Base-by-base conservation (phyloP, 2,888 invertebrate genomes). In the Lissocephala sabroskyi region DNA sequence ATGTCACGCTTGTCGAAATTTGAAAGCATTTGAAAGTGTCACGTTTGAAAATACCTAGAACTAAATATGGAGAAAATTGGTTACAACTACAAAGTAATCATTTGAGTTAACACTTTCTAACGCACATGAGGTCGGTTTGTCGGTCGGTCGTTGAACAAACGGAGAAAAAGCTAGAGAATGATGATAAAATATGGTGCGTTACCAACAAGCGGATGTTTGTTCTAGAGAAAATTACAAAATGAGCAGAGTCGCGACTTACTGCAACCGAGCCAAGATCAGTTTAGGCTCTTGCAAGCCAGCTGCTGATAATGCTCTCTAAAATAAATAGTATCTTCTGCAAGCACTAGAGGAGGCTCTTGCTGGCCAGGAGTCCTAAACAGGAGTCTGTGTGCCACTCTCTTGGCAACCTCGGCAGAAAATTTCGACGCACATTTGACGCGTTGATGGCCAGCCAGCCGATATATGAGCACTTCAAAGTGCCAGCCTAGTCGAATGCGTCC, bases 21-120 rank as follows among this genome's bases (percentile, higher is more conserved):
- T 67, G 74, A 66, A 77, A 74, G 77, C 75, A 59, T 61, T 77
- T 55, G 77, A 71, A 71, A 71, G 76, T 71, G 71, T 71, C 71
- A 71, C 78, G 71, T 78, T 66, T 62, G 65, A 32, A 65, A 62
- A 65, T 56, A 58, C 29, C 61, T 78, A 71, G 71, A 71, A 71
- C 71, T 75, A 75, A 71, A 78, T 71, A 78, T 75, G 71, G 76
- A 52, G 71, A 78, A 78, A 71, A 71, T 71, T 78, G 71, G 78
- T 73, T 61, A 71, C 62, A 16, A n/a, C 33, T 45, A 49, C 33
- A 46, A 49, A 49, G 55, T 73, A 66, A 66, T 68, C 71, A 74
- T 64, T 65, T 66, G 64, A 70, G 68, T 62, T 71, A 76, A 71
- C 71, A 78, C 71, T 71, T 71, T 71, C 71, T 75, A 74, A 70